A percentile compares a stretch with the other conserved stretches of the same genome.
These are phyloP conservation scores for Dione juno DNA, from an alignment of 2,888 invertebrate genomes.

Conservation along the genomic window DNA sequence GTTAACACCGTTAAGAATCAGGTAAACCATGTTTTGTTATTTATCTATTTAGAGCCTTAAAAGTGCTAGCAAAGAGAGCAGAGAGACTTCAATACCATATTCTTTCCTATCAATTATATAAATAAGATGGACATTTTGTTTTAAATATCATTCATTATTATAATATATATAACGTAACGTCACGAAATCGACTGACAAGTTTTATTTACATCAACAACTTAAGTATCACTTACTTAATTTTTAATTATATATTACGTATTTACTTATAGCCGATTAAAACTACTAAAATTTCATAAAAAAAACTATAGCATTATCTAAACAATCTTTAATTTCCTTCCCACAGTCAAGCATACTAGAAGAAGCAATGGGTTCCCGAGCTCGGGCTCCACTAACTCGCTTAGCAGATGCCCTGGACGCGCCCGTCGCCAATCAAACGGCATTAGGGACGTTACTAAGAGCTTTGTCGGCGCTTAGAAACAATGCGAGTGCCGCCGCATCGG, in stretches of 20 bases:
- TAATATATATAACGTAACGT: too few species aligned
- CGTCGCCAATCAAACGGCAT: constrained; percentile 89
- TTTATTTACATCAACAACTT: too few species aligned
- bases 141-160: too few species aligned
- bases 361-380: constrained; percentile 87
- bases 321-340: constrained; percentile 29
- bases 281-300: too few species aligned
- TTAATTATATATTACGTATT: too few species aligned
- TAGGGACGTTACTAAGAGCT: constrained; percentile 87
- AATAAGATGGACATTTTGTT: too few species aligned
- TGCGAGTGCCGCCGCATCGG: constrained; percentile 88
- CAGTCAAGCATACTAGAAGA: constrained; percentile 90
- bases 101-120: too few species aligned
- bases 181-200: too few species aligned
- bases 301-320: too few species aligned
- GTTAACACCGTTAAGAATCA: constrained; percentile 92
- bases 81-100: too few species aligned
- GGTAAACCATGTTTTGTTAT: constrained; percentile 66
- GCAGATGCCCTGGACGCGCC: constrained; percentile 91
- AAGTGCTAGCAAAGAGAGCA: neutral
- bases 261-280: too few species aligned
- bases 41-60: neutral
- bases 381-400: constrained; percentile 87
- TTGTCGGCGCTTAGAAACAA: constrained; percentile 88
- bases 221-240: too few species aligned